These are phyloP conservation scores for Florisuga fusca DNA, from an alignment of 2,797 vertebrate genomes.

Conservation along the genomic window DNA sequence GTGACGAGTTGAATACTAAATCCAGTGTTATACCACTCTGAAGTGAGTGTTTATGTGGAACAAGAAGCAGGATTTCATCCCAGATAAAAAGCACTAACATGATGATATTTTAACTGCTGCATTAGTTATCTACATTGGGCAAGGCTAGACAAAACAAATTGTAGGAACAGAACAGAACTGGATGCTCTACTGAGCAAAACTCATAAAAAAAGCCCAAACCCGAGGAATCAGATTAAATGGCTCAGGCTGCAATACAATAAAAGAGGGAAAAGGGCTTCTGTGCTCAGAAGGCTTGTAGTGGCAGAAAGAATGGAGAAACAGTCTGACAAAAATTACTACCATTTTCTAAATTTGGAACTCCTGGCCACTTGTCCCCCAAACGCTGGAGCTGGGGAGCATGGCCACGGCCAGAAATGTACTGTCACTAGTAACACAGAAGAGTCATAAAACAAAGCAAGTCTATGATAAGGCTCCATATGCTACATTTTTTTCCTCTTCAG, in stretches of 20 bases:
- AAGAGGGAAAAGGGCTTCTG: neutral
- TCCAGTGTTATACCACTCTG: neutral
- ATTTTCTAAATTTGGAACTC: neutral
- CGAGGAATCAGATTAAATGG: neutral
- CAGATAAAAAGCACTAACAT: neutral
- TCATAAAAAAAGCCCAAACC: neutral
- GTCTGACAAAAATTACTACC: neutral
- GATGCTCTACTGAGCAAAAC: neutral
- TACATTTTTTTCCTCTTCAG: neutral
- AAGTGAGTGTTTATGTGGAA: neutral
- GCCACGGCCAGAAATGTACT: neutral
- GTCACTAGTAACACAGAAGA: rapidly evolving
- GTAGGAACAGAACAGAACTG: neutral
- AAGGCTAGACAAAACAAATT: conserved; percentile 24
- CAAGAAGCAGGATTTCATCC: neutral
- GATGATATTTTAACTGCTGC: neutral
- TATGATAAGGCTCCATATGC: neutral
- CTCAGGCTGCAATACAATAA: neutral
- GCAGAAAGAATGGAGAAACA: neutral
- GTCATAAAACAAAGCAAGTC: neutral
- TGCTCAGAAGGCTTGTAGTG: neutral
- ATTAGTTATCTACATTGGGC: neutral
- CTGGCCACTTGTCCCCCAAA: neutral
- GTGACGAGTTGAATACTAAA: neutral
- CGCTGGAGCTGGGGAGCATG: rapidly evolving